Evolutionary conservation across 2,797 vertebrate species (phyloP), one percentile per base, ranked within the genome.

Genomic region (Thunnus albacares): DNA sequence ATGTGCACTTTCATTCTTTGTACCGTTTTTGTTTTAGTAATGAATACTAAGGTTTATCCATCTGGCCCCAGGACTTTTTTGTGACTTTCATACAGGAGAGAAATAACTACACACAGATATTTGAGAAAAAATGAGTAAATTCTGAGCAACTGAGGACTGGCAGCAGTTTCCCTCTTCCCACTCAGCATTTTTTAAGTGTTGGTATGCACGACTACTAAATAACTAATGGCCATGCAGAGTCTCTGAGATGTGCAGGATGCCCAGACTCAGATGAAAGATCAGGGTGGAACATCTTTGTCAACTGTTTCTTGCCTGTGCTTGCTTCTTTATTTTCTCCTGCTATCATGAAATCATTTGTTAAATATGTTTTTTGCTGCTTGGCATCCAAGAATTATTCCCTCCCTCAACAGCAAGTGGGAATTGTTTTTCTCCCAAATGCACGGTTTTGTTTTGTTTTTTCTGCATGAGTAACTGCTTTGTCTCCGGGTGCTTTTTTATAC

Each of bases 381-480:
- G 65, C 62, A 75, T 87, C 68, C 20, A 78, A 74, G 57, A 85
- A 84, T 65, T 33, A 85, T 80, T 83, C 63, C 55, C 74, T 77
- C 70, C 71, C 65, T 77, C 67, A 45, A 18, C 71, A 55, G 74
- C 56, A 20, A 69, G 55, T 67, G 70, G 76, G 82, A 81, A 87
- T 83, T 83, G 52, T 71, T 80, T 83, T 77, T 45, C 70, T 77
- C 85, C 77, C 73, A 77, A 81, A 86, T 38, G 77, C 79, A 68
- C 49, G 6, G 58, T 75, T 85, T 83, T 74, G 61, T 82, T 85
- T 84, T 72, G 18, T 67, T 67, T 83, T 87, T 82, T 79, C 80
- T 72, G 78, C 81, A 45, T 66, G 83, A 87, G 72, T 90, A 85
- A 78, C 72, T 51, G 74, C 45, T 82, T 81, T 89, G 82, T 90